Percentiles rank a stretch among this genome's conserved stretches.
These are phyloP conservation scores for Heliothis subflexa DNA, from an alignment of 1,140 invertebrate species.

Conservation along the genomic window DNA sequence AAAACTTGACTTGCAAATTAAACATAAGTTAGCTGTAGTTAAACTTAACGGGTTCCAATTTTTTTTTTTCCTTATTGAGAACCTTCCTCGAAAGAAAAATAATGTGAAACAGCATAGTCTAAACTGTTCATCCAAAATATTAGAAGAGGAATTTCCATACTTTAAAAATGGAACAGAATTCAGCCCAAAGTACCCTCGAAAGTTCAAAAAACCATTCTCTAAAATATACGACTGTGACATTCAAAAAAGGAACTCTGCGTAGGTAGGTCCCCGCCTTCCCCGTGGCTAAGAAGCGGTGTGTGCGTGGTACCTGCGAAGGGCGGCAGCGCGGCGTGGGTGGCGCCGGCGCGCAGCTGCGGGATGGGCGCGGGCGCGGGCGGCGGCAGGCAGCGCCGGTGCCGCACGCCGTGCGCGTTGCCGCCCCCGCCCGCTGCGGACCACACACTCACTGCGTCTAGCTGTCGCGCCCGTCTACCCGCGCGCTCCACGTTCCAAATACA, in stretches of 20 bases:
- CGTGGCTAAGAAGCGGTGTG: constrained; percentile 72
- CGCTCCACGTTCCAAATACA: constrained; percentile 20
- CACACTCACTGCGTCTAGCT: constrained; percentile 41
- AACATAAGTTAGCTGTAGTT: too few species aligned
- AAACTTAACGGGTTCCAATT: too few species aligned
- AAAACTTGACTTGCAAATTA: not conserved
- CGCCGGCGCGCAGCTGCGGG: constrained; percentile 93
- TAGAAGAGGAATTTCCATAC: too few species aligned
- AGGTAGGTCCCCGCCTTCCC: not conserved
- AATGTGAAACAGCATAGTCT: too few species aligned
- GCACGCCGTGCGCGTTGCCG: constrained; percentile 94
- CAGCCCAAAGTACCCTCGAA: too few species aligned
- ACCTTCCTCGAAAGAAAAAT: too few species aligned
- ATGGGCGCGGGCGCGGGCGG: constrained; percentile 91
- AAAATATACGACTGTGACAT: not conserved
- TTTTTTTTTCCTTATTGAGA: too few species aligned
- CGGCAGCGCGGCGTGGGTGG: constrained; percentile 87
- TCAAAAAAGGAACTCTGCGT: too few species aligned
- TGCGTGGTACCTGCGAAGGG: constrained; percentile 80
- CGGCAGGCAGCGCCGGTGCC: constrained; percentile 92
- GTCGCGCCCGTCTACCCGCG: constrained; percentile 45
- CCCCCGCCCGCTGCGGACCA: constrained; percentile 83
- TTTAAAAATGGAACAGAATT: too few species aligned
- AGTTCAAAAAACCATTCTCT: too few species aligned
- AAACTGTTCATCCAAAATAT: too few species aligned